Evolutionary conservation across 2,797 vertebrate species (phyloP).

Genomic region (Phrynocephalus vlangalii): DNA sequence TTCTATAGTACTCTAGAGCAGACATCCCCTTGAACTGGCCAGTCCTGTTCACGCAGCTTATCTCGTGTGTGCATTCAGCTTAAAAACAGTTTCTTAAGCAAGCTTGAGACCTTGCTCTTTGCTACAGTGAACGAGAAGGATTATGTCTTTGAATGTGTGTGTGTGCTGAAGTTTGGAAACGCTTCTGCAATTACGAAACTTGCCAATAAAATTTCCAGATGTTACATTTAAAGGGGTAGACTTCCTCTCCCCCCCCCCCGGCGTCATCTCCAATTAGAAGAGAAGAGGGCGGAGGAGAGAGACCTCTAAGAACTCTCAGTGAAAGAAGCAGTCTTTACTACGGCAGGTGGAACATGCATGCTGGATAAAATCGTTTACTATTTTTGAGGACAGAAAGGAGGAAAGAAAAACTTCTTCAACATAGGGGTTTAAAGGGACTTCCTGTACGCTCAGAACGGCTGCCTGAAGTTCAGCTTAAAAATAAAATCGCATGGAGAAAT

Average conservation of each 20-base stretch:
- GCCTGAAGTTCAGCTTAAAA: conserved; percentile 51
- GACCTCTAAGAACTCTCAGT: conserved; percentile 15
- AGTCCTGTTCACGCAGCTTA: neutral
- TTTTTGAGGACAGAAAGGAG: neutral
- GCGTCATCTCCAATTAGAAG: conserved; percentile 61
- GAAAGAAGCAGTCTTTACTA: conserved; percentile 31
- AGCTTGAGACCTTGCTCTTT: conserved; percentile 2
- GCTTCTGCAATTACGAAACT: conserved; percentile 63
- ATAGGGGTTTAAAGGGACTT: conserved; percentile 16
- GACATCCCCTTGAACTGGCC: neutral
- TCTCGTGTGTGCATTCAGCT: neutral
- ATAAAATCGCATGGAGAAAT: conserved; percentile 55
- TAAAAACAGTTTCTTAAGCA: neutral
- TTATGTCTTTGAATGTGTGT: no score
- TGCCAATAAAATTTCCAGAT: conserved; percentile 53
- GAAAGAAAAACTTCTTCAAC: conserved; percentile 3
- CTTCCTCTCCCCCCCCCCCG: conserved; percentile 7
- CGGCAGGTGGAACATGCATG: conserved; percentile 59
- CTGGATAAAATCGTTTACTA: neutral
- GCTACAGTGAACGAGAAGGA: neutral
- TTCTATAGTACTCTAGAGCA: conserved; percentile 15
- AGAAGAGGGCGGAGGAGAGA: conserved; percentile 28
- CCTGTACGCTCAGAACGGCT: conserved; percentile 27
- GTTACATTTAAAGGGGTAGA: conserved; percentile 32
- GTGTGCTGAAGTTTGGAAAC: conserved; percentile 49